Base-by-base conservation (phyloP, 2,797 vertebrate genomes). In the Echeneis naucrates region DNA sequence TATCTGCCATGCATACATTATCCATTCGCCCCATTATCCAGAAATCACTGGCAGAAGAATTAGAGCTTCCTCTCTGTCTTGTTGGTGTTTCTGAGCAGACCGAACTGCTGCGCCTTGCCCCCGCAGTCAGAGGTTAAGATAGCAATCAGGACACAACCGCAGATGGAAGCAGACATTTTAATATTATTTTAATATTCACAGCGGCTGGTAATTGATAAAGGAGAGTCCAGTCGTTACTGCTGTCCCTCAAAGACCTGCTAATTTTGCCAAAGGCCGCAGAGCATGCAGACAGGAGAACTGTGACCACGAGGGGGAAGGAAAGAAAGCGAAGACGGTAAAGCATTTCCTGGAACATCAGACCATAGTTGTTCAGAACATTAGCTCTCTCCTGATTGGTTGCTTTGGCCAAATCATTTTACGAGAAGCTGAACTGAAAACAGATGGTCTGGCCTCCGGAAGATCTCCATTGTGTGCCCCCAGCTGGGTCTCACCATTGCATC, bases 181-280 rank as follows among this genome's bases (percentile, higher is more conserved):
- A 98, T 99, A 98, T 98, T 98, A 97, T 97, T 97, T 97, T 98
- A 98, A 98, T 98, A 98, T 97, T 98, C 96, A 94, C 96, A 95
- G 96, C 93, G 94, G 77, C 95, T 94, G 92, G 96, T 98, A 97
- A 98, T 98, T 98, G 96, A 97, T 95, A 96, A 96, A 97, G 96
- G 96, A 97, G 95, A 78, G 96, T 95, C 94, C 95, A 84, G 88
- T 87, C 82, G 35, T 67, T 70, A 1, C 44, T 19, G 54, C 58
- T 75, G 77, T 78, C 54, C 66, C 78, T 88, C 76, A 71, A 60
- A 77, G 64, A 84, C 94, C 93, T 92, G 94, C 93, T 96, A 95
- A 96, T 96, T 96, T 95, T 88, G 94, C 94, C 93, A 95, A 95
- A 95, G 95, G 95, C 95, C 95, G 93, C 92, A 93, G 84, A 72